A percentile compares a stretch with the other conserved stretches of the same genome.
Evolutionary conservation across 2,797 vertebrate genomes (phyloP).

Genomic region (Melanotaenia nigrans): DNA sequence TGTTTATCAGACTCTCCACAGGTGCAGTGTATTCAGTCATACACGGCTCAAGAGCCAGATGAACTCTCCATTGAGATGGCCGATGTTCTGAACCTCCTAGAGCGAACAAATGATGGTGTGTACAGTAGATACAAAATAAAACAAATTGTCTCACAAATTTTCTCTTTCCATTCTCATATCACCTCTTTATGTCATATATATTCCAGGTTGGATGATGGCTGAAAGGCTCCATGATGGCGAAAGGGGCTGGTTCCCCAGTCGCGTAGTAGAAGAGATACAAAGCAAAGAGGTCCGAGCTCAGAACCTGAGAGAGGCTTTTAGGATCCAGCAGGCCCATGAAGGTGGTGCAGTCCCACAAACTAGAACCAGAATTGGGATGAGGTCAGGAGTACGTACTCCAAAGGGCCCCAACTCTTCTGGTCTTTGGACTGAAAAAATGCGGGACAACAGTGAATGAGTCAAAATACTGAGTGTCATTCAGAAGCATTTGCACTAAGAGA

Average conservation of each 20-base stretch:
- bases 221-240: conserved; percentile 95
- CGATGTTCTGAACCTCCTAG: conserved; percentile 91
- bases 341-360: conserved; percentile 39
- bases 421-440: conserved; percentile 56
- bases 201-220: conserved; percentile 94
- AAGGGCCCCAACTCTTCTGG: conserved; percentile 66
- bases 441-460: conserved; percentile 39
- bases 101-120: conserved; percentile 91
- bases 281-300: conserved; percentile 93
- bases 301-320: conserved; percentile 92
- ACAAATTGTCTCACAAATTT: background rate
- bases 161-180: background rate
- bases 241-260: conserved; percentile 95
- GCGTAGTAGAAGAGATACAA: conserved; percentile 92
- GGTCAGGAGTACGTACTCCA: conserved; percentile 59
- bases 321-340: conserved; percentile 91
- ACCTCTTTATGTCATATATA: conserved; percentile 3
- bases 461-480: background rate
- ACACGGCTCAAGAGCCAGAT: conserved; percentile 92
- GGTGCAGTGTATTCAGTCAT: conserved; percentile 96
- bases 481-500: background rate
- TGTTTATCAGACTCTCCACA: conserved; percentile 89
- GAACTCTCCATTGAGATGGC: conserved; percentile 95
- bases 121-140: background rate
- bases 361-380: conserved; percentile 51